Percentiles rank a stretch among this genome's conserved stretches.
Evolutionary conservation across 2,113 vertebrate genomes (phyloP).

Genomic region (Daubentonia madagascariensis): DNA sequence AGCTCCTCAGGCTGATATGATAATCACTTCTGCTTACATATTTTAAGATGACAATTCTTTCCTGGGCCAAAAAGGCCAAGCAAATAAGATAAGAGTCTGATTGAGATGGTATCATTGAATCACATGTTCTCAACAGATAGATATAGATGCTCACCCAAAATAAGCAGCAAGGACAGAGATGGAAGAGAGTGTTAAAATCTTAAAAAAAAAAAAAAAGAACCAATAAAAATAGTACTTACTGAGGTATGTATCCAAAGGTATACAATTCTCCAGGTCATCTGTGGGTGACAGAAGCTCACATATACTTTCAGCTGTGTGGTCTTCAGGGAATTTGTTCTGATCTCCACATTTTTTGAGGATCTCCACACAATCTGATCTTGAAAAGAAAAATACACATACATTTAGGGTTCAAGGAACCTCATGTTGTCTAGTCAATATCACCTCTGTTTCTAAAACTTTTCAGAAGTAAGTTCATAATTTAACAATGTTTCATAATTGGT

Average conservation of each 20-base stretch:
- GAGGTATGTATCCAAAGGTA: conserved; percentile 95
- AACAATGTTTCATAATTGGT: neutral
- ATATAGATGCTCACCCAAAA: neutral
- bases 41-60: conserved; percentile 15
- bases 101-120: neutral
- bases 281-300: conserved; percentile 95
- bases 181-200: neutral
- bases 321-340: conserved; percentile 92
- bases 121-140: neutral
- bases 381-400: conserved; percentile 69
- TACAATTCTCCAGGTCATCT: conserved; percentile 94
- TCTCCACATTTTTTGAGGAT: conserved; percentile 98
- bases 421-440: neutral
- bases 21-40: neutral
- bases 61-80: neutral
- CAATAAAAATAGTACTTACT: conserved; percentile 84
- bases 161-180: neutral
- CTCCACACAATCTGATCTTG: conserved; percentile 97
- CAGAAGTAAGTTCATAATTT: neutral
- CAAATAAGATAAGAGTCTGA: neutral
- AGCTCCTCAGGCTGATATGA: neutral
- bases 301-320: conserved; percentile 94
- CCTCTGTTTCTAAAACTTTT: neutral
- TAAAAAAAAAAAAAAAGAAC: neutral
- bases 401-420: neutral